phyloP scores from a whole-genome alignment of 2,888 invertebrate genomes.

The Bimastos eiseni region DNA sequence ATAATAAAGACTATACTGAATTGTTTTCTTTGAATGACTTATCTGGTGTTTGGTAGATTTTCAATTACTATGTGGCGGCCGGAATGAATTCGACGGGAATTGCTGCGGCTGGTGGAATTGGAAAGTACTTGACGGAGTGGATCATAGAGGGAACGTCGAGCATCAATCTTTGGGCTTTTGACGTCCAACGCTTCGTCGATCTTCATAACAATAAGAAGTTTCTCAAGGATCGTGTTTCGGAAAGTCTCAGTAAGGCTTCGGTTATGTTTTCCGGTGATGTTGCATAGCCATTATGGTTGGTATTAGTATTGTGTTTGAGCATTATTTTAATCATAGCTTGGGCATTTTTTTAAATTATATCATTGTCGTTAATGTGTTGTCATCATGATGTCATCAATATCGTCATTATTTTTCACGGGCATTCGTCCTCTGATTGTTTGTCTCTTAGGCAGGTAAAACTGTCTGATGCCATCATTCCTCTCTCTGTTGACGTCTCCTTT shows the following conservation, averaged over 20 bases:
- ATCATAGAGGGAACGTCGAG: constrained; percentile 80
- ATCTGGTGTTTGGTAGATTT: constrained; percentile 69
- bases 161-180: constrained; percentile 83
- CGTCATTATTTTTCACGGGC: too few species aligned
- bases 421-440: too few species aligned
- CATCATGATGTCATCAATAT: too few species aligned
- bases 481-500: too few species aligned
- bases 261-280: background rate
- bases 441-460: too few species aligned
- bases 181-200: constrained; percentile 79
- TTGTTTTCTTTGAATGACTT: too few species aligned
- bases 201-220: constrained; percentile 93
- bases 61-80: constrained; percentile 87
- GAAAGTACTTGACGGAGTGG: constrained; percentile 82
- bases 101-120: constrained; percentile 92
- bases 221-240: constrained; percentile 83
- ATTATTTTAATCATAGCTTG: too few species aligned
- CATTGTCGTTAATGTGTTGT: too few species aligned
- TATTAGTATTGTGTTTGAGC: too few species aligned
- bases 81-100: constrained; percentile 97
- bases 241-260: constrained; percentile 78
- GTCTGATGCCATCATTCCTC: too few species aligned
- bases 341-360: too few species aligned
- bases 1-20: background rate
- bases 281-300: background rate